These are phyloP conservation scores for Bufo gargarizans DNA, from an alignment of 2,113 vertebrate species.

Conservation along the genomic window DNA sequence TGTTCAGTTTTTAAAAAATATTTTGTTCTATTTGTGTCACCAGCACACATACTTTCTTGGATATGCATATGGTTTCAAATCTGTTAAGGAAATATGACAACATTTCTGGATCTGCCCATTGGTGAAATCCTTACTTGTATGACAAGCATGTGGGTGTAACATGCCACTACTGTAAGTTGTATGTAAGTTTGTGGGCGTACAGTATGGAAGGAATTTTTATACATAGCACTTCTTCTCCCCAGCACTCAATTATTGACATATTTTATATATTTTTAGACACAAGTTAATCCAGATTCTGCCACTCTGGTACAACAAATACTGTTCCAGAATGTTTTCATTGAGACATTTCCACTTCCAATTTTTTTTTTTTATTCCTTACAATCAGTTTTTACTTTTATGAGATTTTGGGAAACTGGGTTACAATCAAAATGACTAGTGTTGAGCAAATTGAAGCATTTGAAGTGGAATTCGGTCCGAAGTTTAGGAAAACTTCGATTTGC, in stretches of 20 bases:
- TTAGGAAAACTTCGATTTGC: no score
- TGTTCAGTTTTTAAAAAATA: neutral
- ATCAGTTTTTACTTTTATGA: neutral
- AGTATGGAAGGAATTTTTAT: slow-evolving; percentile 5
- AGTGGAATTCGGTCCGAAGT: no score
- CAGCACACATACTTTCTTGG: neutral
- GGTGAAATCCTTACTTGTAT: neutral
- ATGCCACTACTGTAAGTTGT: neutral
- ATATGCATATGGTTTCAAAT: neutral
- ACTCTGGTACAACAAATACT: neutral
- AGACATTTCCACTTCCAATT: neutral
- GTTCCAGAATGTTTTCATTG: neutral
- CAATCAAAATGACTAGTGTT: neutral
- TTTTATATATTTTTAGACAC: slow-evolving; percentile 12
- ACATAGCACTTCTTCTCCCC: neutral
- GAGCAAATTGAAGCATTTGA: no score
- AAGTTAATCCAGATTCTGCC: neutral
- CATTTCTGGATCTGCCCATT: neutral
- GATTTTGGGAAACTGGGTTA: neutral
- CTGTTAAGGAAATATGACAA: neutral
- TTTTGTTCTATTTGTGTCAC: neutral
- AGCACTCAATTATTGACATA: neutral
- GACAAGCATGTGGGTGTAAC: slow-evolving; percentile 28
- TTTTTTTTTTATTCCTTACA: neutral
- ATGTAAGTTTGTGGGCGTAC: neutral